phyloP scores from a whole-genome alignment of 1,140 invertebrate species.

The Pissodes strobi region DNA sequence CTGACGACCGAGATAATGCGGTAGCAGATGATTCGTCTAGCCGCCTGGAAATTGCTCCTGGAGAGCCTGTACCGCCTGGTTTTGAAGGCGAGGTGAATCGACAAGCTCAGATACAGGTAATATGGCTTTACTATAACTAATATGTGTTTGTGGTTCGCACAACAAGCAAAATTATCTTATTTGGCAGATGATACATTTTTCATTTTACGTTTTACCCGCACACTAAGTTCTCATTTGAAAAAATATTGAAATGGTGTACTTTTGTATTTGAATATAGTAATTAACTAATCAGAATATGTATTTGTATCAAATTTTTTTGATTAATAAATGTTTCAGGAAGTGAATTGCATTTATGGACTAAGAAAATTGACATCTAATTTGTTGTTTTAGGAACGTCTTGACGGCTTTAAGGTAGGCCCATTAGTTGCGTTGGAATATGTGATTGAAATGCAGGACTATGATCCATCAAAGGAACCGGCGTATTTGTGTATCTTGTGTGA shows the following conservation, averaged over 20 bases:
- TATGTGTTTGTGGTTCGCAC: no score
- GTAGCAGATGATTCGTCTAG: constrained; percentile 1
- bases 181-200: no score
- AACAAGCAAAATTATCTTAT: no score
- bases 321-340: no score
- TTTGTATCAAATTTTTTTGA: no score
- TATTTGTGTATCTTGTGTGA: constrained; percentile 77
- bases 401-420: constrained; percentile 52
- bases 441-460: constrained; percentile 68
- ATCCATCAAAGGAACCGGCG: constrained; percentile 64
- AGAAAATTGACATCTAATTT: neutral
- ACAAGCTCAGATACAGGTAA: constrained; percentile 62
- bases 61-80: constrained; percentile 72
- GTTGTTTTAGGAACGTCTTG: constrained; percentile 47
- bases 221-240: no score
- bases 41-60: constrained; percentile 60
- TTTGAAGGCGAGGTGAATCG: constrained; percentile 67
- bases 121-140: no score
- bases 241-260: no score
- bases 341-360: no score
- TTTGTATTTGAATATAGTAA: no score
- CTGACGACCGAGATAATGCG: constrained; percentile 6
- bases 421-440: constrained; percentile 70
- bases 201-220: no score
- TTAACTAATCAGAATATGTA: no score